Base-by-base conservation (phyloP, 2,888 invertebrate genomes). In the Drosophila anomalata region DNA sequence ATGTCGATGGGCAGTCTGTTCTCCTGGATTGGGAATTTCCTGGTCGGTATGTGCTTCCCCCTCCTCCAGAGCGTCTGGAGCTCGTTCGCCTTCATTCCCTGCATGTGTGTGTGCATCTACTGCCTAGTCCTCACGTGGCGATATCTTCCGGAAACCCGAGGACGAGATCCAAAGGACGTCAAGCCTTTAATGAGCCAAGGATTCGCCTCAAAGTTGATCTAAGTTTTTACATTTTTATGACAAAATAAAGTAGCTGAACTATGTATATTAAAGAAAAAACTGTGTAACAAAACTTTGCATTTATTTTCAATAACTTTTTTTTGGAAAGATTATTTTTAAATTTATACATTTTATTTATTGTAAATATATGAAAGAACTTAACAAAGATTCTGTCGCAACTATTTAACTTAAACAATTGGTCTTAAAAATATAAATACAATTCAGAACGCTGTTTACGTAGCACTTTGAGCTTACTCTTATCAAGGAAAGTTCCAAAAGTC, bases 11-110 rank as follows among this genome's bases (percentile, higher is more conserved):
- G 97, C 39, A 96, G 96, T 62, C 94, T 96, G 78, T 94, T 94
- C 71, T 97, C 97, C 90, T 98, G 97, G 97, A 93, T 94, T 4
- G 96, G 96, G 22, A 97, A 97, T 92, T 96, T 97, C 89, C 82
- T 96, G 0, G 95, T 98, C 52, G 97, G 95, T 26, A 94, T 97
- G 93, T 92, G 94, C 26, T 96, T 97, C 91, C 95, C 95, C 3
- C 89, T 92, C 12, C 89, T 96, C 89, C 92, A 95, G 67, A 90
- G 88, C 5, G 73, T 91, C 33, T 93, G 96, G 56, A 95, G 95
- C 0, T 92, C 95, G 0, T 94, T 94, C 81, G 95, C 95, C 3
- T 97, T 97, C 90, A 91, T 96, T n/a, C 92, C 96, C 46, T 97
- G 96, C 91, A 93, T 94, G 0, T 91, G 86, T 12, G 78, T 90